phyloP scores from a whole-genome alignment of 1,140 invertebrate genomes.

The Maniola jurtina region DNA sequence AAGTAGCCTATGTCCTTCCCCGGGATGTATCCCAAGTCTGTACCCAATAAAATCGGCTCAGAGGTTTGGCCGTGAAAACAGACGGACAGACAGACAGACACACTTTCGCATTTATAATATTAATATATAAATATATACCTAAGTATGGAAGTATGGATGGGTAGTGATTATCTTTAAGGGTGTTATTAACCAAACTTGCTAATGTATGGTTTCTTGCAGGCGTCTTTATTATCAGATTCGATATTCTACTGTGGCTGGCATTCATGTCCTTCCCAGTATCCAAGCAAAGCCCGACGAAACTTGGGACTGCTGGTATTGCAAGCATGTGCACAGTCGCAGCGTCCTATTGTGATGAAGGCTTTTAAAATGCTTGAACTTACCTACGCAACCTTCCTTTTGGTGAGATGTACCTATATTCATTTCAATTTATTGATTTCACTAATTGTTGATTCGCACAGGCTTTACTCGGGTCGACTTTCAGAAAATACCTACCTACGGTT shows the following conservation, averaged over 20 bases:
- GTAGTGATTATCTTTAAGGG: too few relatives aligned
- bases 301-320: conserved; percentile 47
- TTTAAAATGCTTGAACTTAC: conserved; percentile 64
- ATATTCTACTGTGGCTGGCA: conserved; percentile 69
- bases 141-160: too few relatives aligned
- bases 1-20: too few relatives aligned
- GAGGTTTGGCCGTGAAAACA: too few relatives aligned
- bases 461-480: background rate
- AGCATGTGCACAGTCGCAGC: conserved; percentile 49
- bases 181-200: too few relatives aligned
- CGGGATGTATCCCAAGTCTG: too few relatives aligned
- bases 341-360: conserved; percentile 58
- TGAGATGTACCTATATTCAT: conserved; percentile 21
- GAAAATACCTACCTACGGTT: too few relatives aligned
- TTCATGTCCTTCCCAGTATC: conserved; percentile 30
- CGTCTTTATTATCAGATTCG: conserved; percentile 51
- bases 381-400: conserved; percentile 56
- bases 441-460: background rate
- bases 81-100: too few relatives aligned
- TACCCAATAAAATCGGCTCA: too few relatives aligned
- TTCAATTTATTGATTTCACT: background rate
- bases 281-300: conserved; percentile 28
- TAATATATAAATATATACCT: too few relatives aligned
- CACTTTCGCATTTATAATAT: too few relatives aligned
- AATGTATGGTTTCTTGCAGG: conserved; percentile 31